Conservation (phyloP, 2,113 vertebrate genomes). For the Gymnarchus niloticus region DNA sequence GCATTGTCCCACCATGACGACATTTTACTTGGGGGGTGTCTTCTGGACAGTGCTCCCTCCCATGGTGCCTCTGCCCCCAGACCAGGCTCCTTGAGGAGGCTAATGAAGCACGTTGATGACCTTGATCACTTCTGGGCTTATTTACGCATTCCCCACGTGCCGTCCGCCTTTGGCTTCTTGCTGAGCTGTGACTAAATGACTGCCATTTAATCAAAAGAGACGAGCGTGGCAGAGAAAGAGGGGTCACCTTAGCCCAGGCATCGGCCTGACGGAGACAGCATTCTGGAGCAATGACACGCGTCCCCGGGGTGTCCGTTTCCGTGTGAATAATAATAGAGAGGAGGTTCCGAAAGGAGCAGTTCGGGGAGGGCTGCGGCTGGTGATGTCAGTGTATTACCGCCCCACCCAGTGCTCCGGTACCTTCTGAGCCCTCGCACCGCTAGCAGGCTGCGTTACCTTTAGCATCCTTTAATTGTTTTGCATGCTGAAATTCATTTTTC, state of each 20-base stretch:
- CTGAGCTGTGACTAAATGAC: conserved; percentile 3
- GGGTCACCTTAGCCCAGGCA: conserved; percentile 7
- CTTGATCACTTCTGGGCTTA: background rate
- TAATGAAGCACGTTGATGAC: conserved; percentile 16
- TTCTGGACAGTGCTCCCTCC: background rate
- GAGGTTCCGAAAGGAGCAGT: background rate
- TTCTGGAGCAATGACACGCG: conserved; percentile 1
- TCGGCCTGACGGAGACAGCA: background rate
- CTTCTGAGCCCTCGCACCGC: background rate
- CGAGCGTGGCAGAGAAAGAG: background rate
- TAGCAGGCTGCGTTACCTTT: background rate
- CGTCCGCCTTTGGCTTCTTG: background rate
- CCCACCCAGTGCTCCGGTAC: too few species aligned
- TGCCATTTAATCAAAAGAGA: conserved; percentile 21
- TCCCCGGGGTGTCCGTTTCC: background rate
- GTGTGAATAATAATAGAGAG: conserved; percentile 16
- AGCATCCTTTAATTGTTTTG: background rate
- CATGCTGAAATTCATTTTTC: background rate
- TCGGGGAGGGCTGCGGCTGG: background rate
- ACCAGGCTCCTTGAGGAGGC: background rate
- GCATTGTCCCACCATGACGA: background rate
- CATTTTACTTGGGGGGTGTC: background rate
- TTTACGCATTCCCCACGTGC: background rate
- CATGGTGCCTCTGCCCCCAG: background rate
- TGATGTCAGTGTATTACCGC: too few species aligned